phyloP scores from a whole-genome alignment of 1,140 invertebrate genomes.

The Pachypsylla venusta region DNA sequence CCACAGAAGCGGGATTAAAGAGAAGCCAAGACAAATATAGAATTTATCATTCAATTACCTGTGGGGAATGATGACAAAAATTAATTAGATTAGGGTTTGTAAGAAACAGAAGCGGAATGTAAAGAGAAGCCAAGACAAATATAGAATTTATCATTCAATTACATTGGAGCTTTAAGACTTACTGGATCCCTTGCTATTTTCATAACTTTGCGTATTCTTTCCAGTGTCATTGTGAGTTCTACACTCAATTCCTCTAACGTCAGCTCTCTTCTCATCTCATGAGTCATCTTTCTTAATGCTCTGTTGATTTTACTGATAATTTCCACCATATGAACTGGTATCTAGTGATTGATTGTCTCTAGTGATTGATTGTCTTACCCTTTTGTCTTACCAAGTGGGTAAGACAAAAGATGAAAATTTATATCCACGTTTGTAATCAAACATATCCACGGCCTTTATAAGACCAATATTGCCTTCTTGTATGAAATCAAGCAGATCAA shows the following conservation, averaged over 20 bases:
- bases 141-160: too few relatives aligned
- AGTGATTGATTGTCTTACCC: conserved; percentile 27
- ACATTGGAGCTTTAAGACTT: conserved; percentile 16
- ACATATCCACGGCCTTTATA: conserved; percentile 27
- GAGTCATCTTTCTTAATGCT: conserved; percentile 15
- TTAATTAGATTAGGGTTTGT: too few relatives aligned
- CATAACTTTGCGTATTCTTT: conserved; percentile 20
- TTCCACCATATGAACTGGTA: conserved; percentile 26
- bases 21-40: too few relatives aligned
- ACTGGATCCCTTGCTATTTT: conserved; percentile 22
- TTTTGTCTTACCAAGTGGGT: too few relatives aligned
- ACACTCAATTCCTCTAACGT: conserved; percentile 20
- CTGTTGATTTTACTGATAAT: conserved; percentile 21
- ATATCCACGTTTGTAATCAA: conserved; percentile 24
- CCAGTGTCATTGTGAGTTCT: conserved; percentile 15
- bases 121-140: too few relatives aligned
- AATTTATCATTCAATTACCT: too few relatives aligned
- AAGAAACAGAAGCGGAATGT: too few relatives aligned
- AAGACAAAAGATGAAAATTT: conserved; percentile 29
- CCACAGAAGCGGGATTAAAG: too few relatives aligned
- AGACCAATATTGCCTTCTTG: conserved; percentile 27
- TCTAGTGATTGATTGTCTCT: conserved; percentile 23
- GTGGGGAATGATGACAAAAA: too few relatives aligned
- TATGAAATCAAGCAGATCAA: conserved; percentile 24
- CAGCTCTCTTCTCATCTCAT: conserved; percentile 19